A percentile compares a stretch with the other conserved stretches of the same genome.
These are phyloP conservation scores for Caenorhabditis tropicalis DNA, from an alignment of 1,140 invertebrate species.

Conservation along the genomic window DNA sequence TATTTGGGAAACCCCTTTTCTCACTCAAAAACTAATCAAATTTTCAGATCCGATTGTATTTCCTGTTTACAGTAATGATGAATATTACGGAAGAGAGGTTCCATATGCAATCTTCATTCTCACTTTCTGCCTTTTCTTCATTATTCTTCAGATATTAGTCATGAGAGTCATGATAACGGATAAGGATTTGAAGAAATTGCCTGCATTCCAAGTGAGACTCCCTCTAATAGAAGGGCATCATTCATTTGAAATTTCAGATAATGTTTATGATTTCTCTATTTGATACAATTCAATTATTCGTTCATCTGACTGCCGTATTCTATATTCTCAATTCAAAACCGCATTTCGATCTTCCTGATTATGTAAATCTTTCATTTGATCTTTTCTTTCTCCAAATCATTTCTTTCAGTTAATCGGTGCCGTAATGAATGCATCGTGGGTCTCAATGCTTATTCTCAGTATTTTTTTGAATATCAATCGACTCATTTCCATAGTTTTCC, in stretches of 20 bases:
- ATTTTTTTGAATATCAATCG: constrained; percentile 46
- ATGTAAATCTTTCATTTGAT: background rate
- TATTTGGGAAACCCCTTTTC: background rate
- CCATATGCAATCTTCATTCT: constrained; percentile 31
- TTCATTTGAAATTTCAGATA: background rate
- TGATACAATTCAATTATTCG: constrained; percentile 13
- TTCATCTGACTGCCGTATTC: constrained; percentile 1
- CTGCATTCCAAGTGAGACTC: background rate
- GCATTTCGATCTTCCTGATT: background rate
- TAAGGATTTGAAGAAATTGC: constrained; percentile 13
- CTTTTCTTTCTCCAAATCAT: background rate
- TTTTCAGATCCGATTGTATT: background rate
- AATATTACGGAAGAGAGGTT: constrained; percentile 3
- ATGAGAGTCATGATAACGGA: constrained; percentile 33
- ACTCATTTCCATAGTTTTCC: constrained; percentile 38
- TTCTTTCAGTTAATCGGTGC: constrained; percentile 43
- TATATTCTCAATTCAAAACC: constrained; percentile 31
- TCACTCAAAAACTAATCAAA: background rate
- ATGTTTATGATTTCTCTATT: constrained; percentile 21
- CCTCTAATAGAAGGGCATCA: background rate
- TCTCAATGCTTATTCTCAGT: constrained; percentile 40
- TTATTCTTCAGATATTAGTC: background rate
- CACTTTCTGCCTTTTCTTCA: background rate
- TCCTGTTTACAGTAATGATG: background rate
- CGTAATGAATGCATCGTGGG: constrained; percentile 41